phyloP scores from a whole-genome alignment of 2,888 invertebrate species.

The Melitaea athalia region DNA sequence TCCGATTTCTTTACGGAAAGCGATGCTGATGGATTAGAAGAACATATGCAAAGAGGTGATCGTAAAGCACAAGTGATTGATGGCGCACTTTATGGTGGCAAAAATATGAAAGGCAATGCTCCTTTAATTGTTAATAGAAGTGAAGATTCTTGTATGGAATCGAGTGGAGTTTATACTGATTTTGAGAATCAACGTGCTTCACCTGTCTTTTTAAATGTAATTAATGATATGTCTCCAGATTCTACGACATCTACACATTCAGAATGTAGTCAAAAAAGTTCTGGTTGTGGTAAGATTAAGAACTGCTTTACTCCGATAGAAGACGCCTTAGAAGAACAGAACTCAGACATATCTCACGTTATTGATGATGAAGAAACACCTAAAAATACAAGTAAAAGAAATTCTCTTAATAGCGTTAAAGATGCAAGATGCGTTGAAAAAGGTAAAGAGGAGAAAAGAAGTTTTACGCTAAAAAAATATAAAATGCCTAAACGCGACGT shows the following conservation, averaged over 20 bases:
- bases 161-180: constrained; percentile 94
- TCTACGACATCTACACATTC: constrained; percentile 81
- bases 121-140: constrained; percentile 81
- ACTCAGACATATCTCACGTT: constrained; percentile 51
- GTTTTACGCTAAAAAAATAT: constrained; percentile 84
- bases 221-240: constrained; percentile 87
- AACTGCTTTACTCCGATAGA: constrained; percentile 60
- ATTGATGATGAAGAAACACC: constrained; percentile 63
- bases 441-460: constrained; percentile 79
- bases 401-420: constrained; percentile 72
- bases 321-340: constrained; percentile 56
- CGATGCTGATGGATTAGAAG: constrained; percentile 93
- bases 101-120: constrained; percentile 79
- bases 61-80: constrained; percentile 92
- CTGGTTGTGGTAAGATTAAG: constrained; percentile 59
- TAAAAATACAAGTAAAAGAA: constrained; percentile 71
- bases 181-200: constrained; percentile 86
- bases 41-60: constrained; percentile 86
- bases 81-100: constrained; percentile 92
- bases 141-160: constrained; percentile 93
- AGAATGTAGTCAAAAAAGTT: constrained; percentile 77
- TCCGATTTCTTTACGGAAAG: constrained; percentile 96
- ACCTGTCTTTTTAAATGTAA: constrained; percentile 79
- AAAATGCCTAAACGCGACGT: constrained; percentile 91
- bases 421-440: constrained; percentile 66